phyloP scores from a whole-genome alignment of 2,113 vertebrate genomes.

The Anarrhichthys ocellatus region DNA sequence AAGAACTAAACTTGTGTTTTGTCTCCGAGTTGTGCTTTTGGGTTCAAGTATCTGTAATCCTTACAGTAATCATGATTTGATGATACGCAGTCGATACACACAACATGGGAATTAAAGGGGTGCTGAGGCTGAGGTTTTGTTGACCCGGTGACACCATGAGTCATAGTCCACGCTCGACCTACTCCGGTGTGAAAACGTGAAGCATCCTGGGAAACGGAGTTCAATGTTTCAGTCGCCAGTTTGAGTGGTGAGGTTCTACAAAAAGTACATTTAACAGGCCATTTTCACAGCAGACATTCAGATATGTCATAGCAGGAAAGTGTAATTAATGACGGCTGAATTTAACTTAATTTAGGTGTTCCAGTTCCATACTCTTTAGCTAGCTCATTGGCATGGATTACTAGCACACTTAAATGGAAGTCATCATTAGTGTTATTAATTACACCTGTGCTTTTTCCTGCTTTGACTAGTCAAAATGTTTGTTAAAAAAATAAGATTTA shows the following conservation, averaged over 20 bases:
- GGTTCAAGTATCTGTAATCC: no score
- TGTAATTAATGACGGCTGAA: slow-evolving; percentile 26
- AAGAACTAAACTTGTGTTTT: no score
- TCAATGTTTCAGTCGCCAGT: not conserved
- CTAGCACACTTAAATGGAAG: slow-evolving; percentile 26
- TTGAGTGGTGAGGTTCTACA: not conserved
- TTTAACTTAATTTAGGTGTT: slow-evolving; percentile 22
- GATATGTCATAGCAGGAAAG: slow-evolving; percentile 11
- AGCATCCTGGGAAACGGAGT: not conserved
- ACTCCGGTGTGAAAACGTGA: not conserved
- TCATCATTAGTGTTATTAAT: slow-evolving; percentile 10
- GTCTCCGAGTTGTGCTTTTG: no score
- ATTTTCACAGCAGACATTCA: slow-evolving; percentile 9
- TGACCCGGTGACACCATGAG: no score
- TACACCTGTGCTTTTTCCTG: slow-evolving; percentile 10
- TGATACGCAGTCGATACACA: no score
- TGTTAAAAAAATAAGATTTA: not conserved
- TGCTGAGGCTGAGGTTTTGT: not conserved
- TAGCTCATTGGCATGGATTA: slow-evolving; percentile 29
- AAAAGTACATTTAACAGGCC: slow-evolving; percentile 15
- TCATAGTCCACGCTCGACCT: no score
- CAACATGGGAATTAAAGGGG: no score
- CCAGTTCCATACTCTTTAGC: slow-evolving; percentile 5
- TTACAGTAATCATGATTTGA: no score
- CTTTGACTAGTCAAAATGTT: slow-evolving; percentile 17